These are phyloP conservation scores for Triplophysa tibetana DNA, from an alignment of 2,113 vertebrate genomes.

Conservation along the genomic window DNA sequence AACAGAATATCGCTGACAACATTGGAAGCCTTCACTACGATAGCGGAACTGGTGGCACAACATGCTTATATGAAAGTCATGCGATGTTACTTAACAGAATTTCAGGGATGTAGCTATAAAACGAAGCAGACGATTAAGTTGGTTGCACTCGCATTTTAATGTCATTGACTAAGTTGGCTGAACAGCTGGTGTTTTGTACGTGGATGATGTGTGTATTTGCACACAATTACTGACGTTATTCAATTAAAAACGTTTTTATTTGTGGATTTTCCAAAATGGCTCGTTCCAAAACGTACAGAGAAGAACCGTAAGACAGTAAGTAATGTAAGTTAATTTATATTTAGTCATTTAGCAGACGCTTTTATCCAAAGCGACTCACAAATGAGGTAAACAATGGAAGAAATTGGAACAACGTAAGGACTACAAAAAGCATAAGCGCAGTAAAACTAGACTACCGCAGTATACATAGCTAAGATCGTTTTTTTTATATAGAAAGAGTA, in stretches of 20 bases:
- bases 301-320: neutral
- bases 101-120: slow-evolving; percentile 17
- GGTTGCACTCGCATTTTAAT: slow-evolving; percentile 10
- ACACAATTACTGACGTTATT: neutral
- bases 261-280: no score
- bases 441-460: no score
- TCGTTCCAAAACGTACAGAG: neutral
- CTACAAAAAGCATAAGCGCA: no score
- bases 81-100: neutral
- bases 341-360: no score
- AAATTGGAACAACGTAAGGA: no score
- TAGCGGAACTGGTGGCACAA: neutral
- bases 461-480: no score
- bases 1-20: slow-evolving; percentile 47
- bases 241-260: neutral
- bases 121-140: neutral
- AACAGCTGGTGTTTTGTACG: neutral
- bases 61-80: slow-evolving; percentile 22
- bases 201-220: neutral
- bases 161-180: neutral
- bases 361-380: no score
- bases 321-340: no score
- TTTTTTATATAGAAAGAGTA: no score
- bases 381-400: no score
- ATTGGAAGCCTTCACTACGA: slow-evolving; percentile 40